phyloP scores from a whole-genome alignment of 64 coral and sea anemone species.

The Astreopora myriophthalma region DNA sequence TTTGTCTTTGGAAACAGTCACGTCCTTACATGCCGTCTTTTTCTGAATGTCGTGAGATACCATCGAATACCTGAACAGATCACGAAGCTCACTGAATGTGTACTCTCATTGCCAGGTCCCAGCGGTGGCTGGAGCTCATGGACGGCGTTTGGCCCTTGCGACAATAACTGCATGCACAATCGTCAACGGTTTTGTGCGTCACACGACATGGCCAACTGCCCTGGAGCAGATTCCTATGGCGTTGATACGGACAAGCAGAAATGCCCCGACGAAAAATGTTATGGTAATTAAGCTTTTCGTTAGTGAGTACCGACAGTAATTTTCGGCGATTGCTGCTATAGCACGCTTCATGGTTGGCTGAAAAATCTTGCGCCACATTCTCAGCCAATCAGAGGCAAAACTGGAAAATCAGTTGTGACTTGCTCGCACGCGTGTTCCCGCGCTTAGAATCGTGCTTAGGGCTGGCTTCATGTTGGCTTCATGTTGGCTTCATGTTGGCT shows the following conservation, averaged over 20 bases:
- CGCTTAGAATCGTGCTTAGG: too few species aligned
- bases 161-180: constrained; percentile 55
- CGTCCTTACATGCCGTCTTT: too few species aligned
- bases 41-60: too few species aligned
- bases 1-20: background rate
- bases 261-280: constrained; percentile 34
- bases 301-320: too few species aligned
- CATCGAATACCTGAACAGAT: background rate
- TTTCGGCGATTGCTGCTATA: too few species aligned
- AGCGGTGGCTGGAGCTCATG: constrained; percentile 76
- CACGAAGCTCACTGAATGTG: background rate
- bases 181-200: constrained; percentile 92
- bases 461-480: too few species aligned
- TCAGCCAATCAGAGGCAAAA: too few species aligned
- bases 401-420: too few species aligned
- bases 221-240: constrained; percentile 16
- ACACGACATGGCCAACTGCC: constrained; percentile 60
- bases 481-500: too few species aligned
- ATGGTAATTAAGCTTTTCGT: constrained; percentile 35
- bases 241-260: background rate
- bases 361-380: too few species aligned
- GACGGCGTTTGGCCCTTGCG: constrained; percentile 80
- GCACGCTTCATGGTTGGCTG: too few species aligned
- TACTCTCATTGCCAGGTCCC: background rate
- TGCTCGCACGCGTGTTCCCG: too few species aligned